These are phyloP conservation scores for Octopus sinensis DNA, from an alignment of 1,140 invertebrate species.

Conservation along the genomic window DNA sequence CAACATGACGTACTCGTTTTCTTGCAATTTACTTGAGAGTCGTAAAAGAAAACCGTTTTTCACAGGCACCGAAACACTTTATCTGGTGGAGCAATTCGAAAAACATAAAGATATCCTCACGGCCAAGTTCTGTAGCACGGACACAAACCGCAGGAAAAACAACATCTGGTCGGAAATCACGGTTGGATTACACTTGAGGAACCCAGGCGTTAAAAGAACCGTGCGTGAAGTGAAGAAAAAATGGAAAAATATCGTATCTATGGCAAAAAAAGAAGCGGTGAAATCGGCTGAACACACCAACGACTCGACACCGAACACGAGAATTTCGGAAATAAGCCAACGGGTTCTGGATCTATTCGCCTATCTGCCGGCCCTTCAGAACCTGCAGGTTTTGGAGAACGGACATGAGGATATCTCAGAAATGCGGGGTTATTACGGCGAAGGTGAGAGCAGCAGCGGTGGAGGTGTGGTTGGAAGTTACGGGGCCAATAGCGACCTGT, in stretches of 20 bases:
- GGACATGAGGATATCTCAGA: not conserved
- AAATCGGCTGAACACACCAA: not conserved
- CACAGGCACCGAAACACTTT: not conserved
- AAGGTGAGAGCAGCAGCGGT: not conserved
- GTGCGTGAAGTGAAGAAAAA: conserved; percentile 5
- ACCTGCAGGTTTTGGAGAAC: not conserved
- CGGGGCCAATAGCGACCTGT: not conserved
- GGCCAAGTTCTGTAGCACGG: not conserved
- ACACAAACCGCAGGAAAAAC: conserved; percentile 12
- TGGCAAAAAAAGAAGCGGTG: conserved; percentile 3
- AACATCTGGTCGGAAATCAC: conserved; percentile 4
- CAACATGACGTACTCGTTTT: not conserved
- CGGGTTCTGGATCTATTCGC: conserved; percentile 8
- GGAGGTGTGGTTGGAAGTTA: not conserved
- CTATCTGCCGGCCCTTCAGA: conserved; percentile 7
- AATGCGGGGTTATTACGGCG: conserved; percentile 9
- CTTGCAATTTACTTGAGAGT: not conserved
- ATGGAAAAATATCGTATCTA: conserved; percentile 13
- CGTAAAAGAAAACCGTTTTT: conserved; percentile 10
- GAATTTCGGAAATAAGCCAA: conserved; percentile 2
- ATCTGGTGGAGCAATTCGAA: not conserved
- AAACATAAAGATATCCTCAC: conserved; percentile 2
- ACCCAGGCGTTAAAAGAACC: not conserved
- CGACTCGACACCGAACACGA: not conserved
- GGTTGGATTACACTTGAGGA: not conserved